Base-by-base conservation (phyloP, 2,888 invertebrate genomes). In the Eilema griseolum region DNA sequence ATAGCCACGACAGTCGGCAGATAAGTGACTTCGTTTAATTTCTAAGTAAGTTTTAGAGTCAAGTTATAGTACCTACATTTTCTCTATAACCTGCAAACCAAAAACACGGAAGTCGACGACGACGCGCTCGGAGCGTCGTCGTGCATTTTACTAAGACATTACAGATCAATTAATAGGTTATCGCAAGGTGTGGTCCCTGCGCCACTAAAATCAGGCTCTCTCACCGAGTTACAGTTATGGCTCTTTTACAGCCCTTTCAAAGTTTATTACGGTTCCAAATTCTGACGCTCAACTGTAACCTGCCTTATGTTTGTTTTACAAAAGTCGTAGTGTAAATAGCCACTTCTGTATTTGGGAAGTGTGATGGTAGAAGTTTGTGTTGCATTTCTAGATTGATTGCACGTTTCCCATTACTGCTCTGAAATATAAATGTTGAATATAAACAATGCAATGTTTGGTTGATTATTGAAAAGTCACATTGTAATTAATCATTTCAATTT, bases 211-310 rank as follows among this genome's bases (percentile, higher is more conserved):
- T 95, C 94, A 92, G 90, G 88, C 93, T 90, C 89, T 90, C 89
- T 88, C 90, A 88, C 90, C 90, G 86, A 94, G 91, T 93, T 92
- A 95, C 94, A 93, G 95, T 94, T 95, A 95, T 91, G 86, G 94
- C 92, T 90, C 94, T 95, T 95, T 95, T 95, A 95, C 93, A 92
- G 93, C 92, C 94, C 95, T 95, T 95, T 95, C 94, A 91, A 93
- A 94, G 85, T 95, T 95, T 95, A 95, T 94, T 93, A 90, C 94
- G 92, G 93, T 89, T 85, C 95, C 93, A 89, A 93, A 94, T 94
- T 91, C 93, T 92, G 88, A 88, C 87, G 89, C 85, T 79, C 83
- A 84, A 81, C 83, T 83, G 79, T 76, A 77, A 77, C 76, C 83
- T 81, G 85, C 85, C 88, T 89, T 89, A 85, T 91, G 90, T 92